Evolutionary conservation across 2,888 invertebrate species (phyloP), one percentile per base, ranked within the genome.

Genomic region (Perizoma flavofasciatum): DNA sequence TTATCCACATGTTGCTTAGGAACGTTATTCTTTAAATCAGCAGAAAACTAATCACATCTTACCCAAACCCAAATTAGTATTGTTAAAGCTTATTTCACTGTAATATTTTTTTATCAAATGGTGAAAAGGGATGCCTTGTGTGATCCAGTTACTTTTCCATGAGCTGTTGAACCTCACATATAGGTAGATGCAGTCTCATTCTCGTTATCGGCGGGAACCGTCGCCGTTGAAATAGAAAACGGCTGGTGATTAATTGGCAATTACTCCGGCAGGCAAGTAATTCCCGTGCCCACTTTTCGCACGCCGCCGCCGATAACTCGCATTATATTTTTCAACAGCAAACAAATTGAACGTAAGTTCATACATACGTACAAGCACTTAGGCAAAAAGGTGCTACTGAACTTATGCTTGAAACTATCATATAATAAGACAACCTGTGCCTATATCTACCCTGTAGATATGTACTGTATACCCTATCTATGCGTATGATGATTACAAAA

Each of bases 221-320:
- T 73, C 80, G 78, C 71, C 77, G 78, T 80, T 89, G 86, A 89
- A 91, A 91, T 90, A 90, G 90, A 90, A 90, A 91, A 89, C 89
- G 86, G 75, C 82, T 80, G 83, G 82, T 89, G 89, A 91, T 90
- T 91, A 90, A 91, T 91, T 91, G 90, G 77, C 91, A 91, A 91
- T 91, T 90, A 91, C 88, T 85, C 77, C 82, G 78, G 81, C 85
- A 81, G 83, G 78, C 81, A 82, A 85, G 85, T 86, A 87, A 85
- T 85, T 82, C 81, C 82, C 81, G 80, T 82, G 80, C 85, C 86
- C 88, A 86, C 88, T 89, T 86, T 86, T 87, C 86, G 1, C 22
- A 22, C 22, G 82, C 80, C 78, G 79, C 78, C 63, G 74, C 72
- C 74, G 78, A 82, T 77, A 76, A 73, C 79, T 74, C 75, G 73